Evolutionary conservation across 2,113 vertebrate genomes (phyloP).

Genomic region (Marmota monax): DNA sequence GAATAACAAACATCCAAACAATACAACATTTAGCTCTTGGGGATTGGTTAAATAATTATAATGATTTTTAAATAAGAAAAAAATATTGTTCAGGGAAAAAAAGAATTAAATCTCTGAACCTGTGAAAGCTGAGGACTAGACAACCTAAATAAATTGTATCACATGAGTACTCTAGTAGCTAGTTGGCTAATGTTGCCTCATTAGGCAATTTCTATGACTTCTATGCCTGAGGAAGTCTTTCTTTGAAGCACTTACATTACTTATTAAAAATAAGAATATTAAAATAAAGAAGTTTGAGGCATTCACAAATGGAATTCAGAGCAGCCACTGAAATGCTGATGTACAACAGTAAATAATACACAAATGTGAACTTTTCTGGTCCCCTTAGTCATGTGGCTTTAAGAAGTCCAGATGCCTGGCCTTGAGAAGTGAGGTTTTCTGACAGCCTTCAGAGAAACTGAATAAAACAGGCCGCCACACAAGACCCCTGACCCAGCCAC

Average conservation of each 20-base stretch:
- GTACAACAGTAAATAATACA: not conserved
- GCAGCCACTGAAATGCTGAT: not conserved
- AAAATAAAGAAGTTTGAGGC: not conserved
- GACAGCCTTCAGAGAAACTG: too few species aligned
- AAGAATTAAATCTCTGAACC: not conserved
- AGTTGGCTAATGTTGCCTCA: not conserved
- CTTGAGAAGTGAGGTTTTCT: too few species aligned
- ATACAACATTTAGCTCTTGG: not conserved
- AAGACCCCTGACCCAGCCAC: too few species aligned
- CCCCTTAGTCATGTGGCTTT: too few species aligned
- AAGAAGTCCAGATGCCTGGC: too few species aligned
- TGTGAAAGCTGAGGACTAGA: not conserved
- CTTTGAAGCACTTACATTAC: not conserved
- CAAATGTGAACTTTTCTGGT: not conserved
- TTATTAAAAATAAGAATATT: constrained; percentile 4
- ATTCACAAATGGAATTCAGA: not conserved
- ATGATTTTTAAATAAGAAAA: too few species aligned
- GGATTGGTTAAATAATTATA: not conserved
- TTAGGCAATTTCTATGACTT: not conserved
- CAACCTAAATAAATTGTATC: not conserved
- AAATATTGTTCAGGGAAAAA: too few species aligned
- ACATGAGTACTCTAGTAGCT: not conserved
- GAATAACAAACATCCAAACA: not conserved
- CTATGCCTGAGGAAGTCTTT: not conserved
- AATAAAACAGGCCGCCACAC: too few species aligned